Percentiles rank a stretch among this genome's conserved stretches.
These are phyloP conservation scores for Formica aserva DNA, from an alignment of 2,888 invertebrate species.

Conservation along the genomic window DNA sequence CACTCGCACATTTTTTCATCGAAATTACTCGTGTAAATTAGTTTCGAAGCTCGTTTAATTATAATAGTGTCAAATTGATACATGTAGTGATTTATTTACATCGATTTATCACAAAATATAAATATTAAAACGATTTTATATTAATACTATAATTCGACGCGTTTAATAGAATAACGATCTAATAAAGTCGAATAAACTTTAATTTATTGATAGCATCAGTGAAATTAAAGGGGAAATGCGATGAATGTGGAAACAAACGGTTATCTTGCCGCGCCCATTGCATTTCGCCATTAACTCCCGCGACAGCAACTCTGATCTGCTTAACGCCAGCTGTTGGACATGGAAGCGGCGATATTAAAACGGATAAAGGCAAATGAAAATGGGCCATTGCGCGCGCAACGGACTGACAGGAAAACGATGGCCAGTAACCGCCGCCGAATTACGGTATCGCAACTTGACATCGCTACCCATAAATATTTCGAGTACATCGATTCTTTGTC, in stretches of 20 bases:
- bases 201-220: constrained; percentile 9
- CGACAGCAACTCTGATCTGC: constrained; percentile 36
- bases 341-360: constrained; percentile 67
- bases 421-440: constrained; percentile 59
- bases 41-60: neutral
- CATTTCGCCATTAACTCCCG: constrained; percentile 21
- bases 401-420: constrained; percentile 19
- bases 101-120: constrained; percentile 17
- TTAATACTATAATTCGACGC: constrained; percentile 37
- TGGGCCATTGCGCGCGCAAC: constrained; percentile 26
- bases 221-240: neutral
- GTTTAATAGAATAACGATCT: constrained; percentile 12
- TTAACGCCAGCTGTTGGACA: constrained; percentile 55
- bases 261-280: neutral
- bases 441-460: constrained; percentile 54
- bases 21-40: neutral
- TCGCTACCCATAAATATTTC: constrained; percentile 60
- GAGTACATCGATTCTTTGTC: constrained; percentile 59
- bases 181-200: neutral
- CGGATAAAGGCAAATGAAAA: constrained; percentile 66
- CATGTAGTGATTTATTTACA: constrained; percentile 6
- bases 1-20: neutral
- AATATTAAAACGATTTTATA: neutral
- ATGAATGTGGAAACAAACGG: constrained; percentile 1
- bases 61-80: constrained; percentile 23